Evolutionary conservation across 2,888 invertebrate species (phyloP).

Genomic region (Synanthedon tipuliformis): DNA sequence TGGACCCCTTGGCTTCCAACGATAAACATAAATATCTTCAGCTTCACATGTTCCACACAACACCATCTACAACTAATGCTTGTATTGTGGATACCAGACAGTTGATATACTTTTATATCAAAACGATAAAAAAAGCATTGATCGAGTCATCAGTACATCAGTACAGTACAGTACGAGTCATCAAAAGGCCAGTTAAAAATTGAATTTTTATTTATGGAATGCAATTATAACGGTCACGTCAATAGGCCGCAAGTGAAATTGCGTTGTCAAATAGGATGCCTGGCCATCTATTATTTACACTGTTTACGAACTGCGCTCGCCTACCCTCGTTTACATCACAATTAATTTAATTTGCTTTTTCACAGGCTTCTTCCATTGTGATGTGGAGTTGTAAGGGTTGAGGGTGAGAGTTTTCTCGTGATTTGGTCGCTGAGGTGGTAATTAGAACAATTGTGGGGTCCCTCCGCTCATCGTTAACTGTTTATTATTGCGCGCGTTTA

Average conservation of each 20-base stretch:
- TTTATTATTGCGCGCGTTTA: slow-evolving; percentile 41
- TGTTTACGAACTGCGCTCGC: slow-evolving; percentile 30
- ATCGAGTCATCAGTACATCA: no score
- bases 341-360: slow-evolving; percentile 69
- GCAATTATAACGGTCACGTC: not conserved
- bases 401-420: slow-evolving; percentile 64
- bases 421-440: slow-evolving; percentile 62
- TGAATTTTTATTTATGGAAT: no score
- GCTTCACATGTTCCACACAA: no score
- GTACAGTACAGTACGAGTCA: no score
- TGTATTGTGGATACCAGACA: no score
- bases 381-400: slow-evolving; percentile 40
- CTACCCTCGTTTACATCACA: slow-evolving; percentile 66
- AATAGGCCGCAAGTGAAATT: not conserved
- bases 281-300: slow-evolving; percentile 55
- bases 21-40: no score
- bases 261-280: slow-evolving; percentile 28
- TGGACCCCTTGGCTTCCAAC: no score
- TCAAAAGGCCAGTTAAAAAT: no score
- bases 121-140: no score
- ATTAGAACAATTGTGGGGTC: slow-evolving; percentile 63
- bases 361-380: slow-evolving; percentile 64
- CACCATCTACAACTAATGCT: no score
- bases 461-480: slow-evolving; percentile 59
- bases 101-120: no score